These are phyloP conservation scores for Hemicordylus capensis DNA, from an alignment of 2,113 vertebrate genomes.

Conservation along the genomic window DNA sequence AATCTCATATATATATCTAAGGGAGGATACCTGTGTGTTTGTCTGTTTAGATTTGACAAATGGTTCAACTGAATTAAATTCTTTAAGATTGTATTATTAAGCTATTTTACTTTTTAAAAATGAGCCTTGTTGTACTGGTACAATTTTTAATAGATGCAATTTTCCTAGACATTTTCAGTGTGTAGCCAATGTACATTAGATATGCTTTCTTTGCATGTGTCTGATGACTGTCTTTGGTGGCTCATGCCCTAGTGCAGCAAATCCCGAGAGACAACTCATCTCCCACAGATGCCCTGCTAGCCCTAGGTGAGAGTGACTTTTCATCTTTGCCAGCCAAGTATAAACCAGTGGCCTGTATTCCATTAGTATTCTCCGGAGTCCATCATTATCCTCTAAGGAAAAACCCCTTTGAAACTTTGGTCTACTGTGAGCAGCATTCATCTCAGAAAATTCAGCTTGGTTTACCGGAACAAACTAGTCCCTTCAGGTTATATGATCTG, in stretches of 20 bases:
- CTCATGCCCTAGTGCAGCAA: neutral
- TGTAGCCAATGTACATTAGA: neutral
- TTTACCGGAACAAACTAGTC: slow-evolving; percentile 4
- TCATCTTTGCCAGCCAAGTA: neutral
- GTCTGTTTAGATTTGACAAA: too few relatives aligned
- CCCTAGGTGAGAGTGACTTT: neutral
- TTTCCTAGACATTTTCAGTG: neutral
- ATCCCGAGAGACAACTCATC: neutral
- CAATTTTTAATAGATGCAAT: neutral
- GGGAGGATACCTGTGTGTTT: neutral
- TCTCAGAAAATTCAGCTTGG: neutral
- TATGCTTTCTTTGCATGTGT: neutral
- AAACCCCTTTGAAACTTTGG: neutral
- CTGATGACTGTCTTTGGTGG: neutral
- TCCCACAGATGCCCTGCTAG: neutral
- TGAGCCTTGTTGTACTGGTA: neutral
- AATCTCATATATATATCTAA: neutral
- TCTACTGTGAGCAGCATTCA: neutral
- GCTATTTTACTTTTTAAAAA: neutral
- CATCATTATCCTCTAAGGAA: neutral
- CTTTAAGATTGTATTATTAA: neutral
- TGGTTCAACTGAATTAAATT: too few relatives aligned
- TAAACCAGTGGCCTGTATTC: neutral
- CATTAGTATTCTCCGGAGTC: neutral
- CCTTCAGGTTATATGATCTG: slow-evolving; percentile 7